These are phyloP conservation scores for Acrobasis suavella DNA, from an alignment of 2,888 invertebrate species.

Conservation along the genomic window DNA sequence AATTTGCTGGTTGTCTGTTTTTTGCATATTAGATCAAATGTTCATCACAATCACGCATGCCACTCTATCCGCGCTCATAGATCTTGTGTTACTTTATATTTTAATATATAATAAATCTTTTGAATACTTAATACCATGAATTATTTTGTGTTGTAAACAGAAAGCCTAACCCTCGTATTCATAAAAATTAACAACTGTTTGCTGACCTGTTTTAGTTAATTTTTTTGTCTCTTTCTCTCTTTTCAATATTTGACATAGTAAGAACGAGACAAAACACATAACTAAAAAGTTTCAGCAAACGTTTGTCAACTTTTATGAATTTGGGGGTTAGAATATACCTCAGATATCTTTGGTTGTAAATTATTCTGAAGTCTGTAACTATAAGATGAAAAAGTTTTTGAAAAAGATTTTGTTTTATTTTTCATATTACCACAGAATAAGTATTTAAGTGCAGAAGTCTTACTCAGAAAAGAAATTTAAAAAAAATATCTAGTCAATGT, in stretches of 20 bases:
- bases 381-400: constrained; percentile 65
- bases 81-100: constrained; percentile 58
- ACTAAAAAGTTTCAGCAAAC: too few relatives aligned
- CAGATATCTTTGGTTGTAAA: constrained; percentile 39
- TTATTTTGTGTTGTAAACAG: constrained; percentile 63
- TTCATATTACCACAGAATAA: constrained; percentile 8
- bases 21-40: constrained; percentile 16
- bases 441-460: too few relatives aligned
- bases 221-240: too few relatives aligned
- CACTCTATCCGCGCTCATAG: constrained; percentile 51
- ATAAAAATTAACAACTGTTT: too few relatives aligned
- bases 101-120: constrained; percentile 54
- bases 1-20: not conserved
- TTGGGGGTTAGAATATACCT: too few relatives aligned
- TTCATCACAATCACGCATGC: constrained; percentile 43
- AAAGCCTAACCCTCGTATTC: too few relatives aligned
- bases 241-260: too few relatives aligned
- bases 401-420: constrained; percentile 49
- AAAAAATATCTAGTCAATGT: too few relatives aligned
- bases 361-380: constrained; percentile 58
- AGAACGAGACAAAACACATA: too few relatives aligned
- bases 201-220: too few relatives aligned
- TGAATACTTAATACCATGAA: constrained; percentile 60
- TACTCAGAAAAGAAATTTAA: too few relatives aligned
- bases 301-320: too few relatives aligned